Conservation (phyloP, 35 echinoderm and acorn worm species). For the Ophiothrix spiculata region DNA sequence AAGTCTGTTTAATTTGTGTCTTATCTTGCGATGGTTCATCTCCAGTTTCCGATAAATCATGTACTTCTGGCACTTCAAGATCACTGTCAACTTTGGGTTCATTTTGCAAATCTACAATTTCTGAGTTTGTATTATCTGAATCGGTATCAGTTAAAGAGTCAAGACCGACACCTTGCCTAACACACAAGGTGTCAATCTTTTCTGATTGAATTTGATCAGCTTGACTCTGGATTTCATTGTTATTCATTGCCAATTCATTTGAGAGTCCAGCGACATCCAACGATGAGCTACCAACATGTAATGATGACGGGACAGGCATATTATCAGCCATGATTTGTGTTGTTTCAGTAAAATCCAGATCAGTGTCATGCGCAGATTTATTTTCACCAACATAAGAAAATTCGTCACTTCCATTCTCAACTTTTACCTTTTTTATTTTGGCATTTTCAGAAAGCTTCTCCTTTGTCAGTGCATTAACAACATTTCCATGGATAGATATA, state of each 20-base stretch:
- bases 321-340: not conserved
- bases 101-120: not conserved
- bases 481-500: not conserved
- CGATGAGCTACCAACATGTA: too few species aligned
- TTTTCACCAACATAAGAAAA: not conserved
- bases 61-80: not conserved
- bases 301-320: too few species aligned
- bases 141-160: not conserved
- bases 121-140: not conserved
- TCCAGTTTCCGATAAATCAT: not conserved
- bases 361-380: not conserved
- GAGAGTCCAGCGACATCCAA: too few species aligned
- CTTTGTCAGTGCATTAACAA: too few species aligned
- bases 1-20: not conserved
- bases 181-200: too few species aligned
- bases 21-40: not conserved
- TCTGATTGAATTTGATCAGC: too few species aligned
- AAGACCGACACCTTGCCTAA: too few species aligned
- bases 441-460: too few species aligned
- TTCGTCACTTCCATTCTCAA: not conserved
- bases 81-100: not conserved
- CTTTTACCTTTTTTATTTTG: not conserved
- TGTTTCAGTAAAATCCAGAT: not conserved
- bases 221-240: too few species aligned
- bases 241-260: too few species aligned